Evolutionary conservation across 2,888 invertebrate species (phyloP), one percentile per base, ranked within the genome.

Genomic region (Rotaria socialis): DNA sequence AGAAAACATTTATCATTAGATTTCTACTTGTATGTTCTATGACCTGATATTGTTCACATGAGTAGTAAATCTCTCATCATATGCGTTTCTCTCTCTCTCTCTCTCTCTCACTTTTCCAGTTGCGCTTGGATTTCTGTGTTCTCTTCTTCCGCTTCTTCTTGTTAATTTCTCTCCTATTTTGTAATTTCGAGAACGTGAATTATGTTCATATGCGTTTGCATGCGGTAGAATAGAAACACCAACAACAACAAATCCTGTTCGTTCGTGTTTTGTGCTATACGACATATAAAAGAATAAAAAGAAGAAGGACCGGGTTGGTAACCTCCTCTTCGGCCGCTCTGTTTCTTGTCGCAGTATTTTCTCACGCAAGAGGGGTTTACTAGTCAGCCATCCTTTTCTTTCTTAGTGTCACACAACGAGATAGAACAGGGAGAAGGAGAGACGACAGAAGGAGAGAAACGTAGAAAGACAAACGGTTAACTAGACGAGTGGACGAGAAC

Each of bases 391-490:
- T 67, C 67, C 67, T 67, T 35, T 67, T 67, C 67, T 67, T 67
- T 35, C 27, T 19, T 14, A 52, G 67, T 67, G 67, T 27, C 67
- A 67, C 35, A 67, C 67, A 67, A 67, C 27, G 35, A 27, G 35
- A 67, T 3, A 19, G 67, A 41, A 7, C 24, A 56, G 56, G 7
- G 24, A 24, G 56, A 24, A 24, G 3, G 24, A 22, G 24, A 56
- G 24, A 56, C 8, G 27, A 67, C 35, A 27, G 27, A 14, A 67
- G 67, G 16, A 67, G 67, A 67, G 24, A 67, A 14, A 67, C 27
- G 16, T 67, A 67, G 67, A 67, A 24, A 67, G 67, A 67, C 67
- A 67, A 67, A 67, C 19, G 27, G 67, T 67, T 67, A 67, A 67
- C 14, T 27, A 35, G 35, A 67, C 27, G 14, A n/a, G 16, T 67